Evolutionary conservation across 2,113 vertebrate species (phyloP).

Genomic region (Stegostoma tigrinum): DNA sequence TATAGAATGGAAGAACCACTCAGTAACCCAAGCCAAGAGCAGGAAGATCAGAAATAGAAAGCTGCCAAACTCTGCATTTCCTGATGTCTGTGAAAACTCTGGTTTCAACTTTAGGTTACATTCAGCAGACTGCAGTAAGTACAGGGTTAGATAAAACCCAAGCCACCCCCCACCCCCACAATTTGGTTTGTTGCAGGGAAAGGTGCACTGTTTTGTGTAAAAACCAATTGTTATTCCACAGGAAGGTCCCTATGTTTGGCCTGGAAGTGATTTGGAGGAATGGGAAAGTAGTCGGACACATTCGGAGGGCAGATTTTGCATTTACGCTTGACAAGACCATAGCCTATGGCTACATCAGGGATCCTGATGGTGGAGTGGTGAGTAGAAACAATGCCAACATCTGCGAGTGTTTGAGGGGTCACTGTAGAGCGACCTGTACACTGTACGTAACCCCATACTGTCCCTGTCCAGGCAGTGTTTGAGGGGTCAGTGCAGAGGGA

Average conservation of each 20-base stretch:
- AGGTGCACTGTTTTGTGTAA: not conserved
- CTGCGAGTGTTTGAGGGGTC: not conserved
- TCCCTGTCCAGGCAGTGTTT: too few relatives aligned
- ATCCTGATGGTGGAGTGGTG: constrained; percentile 73
- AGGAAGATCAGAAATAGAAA: too few relatives aligned
- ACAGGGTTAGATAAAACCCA: too few relatives aligned
- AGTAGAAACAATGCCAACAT: constrained; percentile 44
- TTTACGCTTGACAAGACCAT: constrained; percentile 80
- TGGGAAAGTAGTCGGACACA: constrained; percentile 70
- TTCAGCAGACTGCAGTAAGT: too few relatives aligned
- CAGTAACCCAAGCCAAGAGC: too few relatives aligned
- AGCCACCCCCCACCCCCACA: not conserved
- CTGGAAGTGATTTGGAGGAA: constrained; percentile 86
- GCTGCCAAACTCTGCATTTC: too few relatives aligned
- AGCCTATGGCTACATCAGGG: constrained; percentile 78
- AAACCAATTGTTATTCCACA: constrained; percentile 43
- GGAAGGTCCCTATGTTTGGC: constrained; percentile 86
- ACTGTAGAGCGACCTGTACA: not conserved
- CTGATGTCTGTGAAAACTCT: too few relatives aligned
- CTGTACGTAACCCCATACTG: too few relatives aligned
- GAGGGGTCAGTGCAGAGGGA: not conserved
- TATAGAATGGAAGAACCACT: too few relatives aligned
- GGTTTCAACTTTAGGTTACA: too few relatives aligned
- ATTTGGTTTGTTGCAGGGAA: not conserved
- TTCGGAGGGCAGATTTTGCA: constrained; percentile 79